Percentiles rank a stretch among this genome's conserved stretches.
These are phyloP conservation scores for Cataglyphis rosenhaueri DNA, from an alignment of 2,888 invertebrate genomes.

Conservation along the genomic window DNA sequence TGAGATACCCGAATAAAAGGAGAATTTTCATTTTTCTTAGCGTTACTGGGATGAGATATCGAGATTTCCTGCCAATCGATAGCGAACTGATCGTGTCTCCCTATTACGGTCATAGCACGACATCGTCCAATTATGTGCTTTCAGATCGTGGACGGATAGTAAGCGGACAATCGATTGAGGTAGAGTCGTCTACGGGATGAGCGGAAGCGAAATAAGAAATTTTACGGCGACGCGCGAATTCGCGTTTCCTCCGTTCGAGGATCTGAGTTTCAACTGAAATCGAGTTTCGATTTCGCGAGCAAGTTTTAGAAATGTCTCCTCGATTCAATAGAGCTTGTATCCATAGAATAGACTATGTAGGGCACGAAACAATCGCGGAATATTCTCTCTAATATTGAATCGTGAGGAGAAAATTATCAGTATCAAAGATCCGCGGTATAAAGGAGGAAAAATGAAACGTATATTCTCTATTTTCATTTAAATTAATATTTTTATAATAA, in stretches of 20 bases:
- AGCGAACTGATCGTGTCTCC: background rate
- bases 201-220: slow-evolving; percentile 44
- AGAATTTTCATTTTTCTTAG: background rate
- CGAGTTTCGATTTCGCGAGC: slow-evolving; percentile 29
- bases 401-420: slow-evolving; percentile 5
- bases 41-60: background rate
- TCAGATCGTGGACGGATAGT: slow-evolving; percentile 12
- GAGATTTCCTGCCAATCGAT: slow-evolving; percentile 26
- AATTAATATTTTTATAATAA: slow-evolving; percentile 9
- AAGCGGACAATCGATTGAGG: slow-evolving; percentile 44
- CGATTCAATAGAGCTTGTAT: slow-evolving; percentile 31
- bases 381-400: slow-evolving; percentile 21
- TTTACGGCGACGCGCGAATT: slow-evolving; percentile 35
- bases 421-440: background rate
- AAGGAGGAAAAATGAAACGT: background rate
- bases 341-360: slow-evolving; percentile 13
- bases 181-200: slow-evolving; percentile 12
- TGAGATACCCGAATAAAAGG: background rate
- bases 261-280: slow-evolving; percentile 30
- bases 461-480: background rate
- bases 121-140: slow-evolving; percentile 42
- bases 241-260: slow-evolving; percentile 21
- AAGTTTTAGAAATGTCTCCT: slow-evolving; percentile 25
- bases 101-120: slow-evolving; percentile 19
- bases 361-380: slow-evolving; percentile 3